phyloP scores from a whole-genome alignment of 2,888 invertebrate genomes.

The Fabriciana adippe region DNA sequence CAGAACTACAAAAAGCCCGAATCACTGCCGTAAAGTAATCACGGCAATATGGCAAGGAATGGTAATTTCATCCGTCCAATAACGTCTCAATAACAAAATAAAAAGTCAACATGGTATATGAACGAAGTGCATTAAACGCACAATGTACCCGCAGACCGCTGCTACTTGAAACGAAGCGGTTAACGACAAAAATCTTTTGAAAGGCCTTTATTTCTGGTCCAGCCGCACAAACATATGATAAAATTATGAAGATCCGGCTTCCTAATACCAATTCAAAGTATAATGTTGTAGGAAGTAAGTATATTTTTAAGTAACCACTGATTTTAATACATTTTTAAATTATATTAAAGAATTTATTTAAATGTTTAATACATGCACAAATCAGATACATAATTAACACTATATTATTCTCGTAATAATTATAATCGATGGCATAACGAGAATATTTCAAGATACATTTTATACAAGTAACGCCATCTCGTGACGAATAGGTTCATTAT shows the following conservation, averaged over 20 bases:
- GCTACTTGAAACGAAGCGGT: constrained; percentile 52
- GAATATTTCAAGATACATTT: background rate
- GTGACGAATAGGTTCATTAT: constrained; percentile 19
- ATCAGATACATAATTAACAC: too few species aligned
- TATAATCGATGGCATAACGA: background rate
- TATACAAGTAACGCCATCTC: constrained; percentile 26
- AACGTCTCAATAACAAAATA: constrained; percentile 56
- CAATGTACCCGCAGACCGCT: constrained; percentile 72
- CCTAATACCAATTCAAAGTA: constrained; percentile 28
- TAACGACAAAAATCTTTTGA: constrained; percentile 45
- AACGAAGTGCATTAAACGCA: constrained; percentile 53
- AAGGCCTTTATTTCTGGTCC: constrained; percentile 31
- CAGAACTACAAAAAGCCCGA: background rate
- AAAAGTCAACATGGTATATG: constrained; percentile 50
- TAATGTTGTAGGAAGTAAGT: constrained; percentile 19
- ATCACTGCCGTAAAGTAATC: constrained; percentile 8
- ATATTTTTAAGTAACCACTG: background rate
- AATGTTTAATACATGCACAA: background rate
- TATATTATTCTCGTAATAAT: too few species aligned
- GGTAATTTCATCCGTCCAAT: constrained; percentile 44
- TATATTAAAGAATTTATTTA: background rate
- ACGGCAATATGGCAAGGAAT: constrained; percentile 32
- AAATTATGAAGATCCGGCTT: constrained; percentile 43
- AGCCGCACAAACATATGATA: constrained; percentile 33
- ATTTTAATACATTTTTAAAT: background rate